A percentile compares a stretch with the other conserved stretches of the same genome.
These are phyloP conservation scores for Zaprionus camerounensis DNA, from an alignment of 1,140 invertebrate species.

Conservation along the genomic window DNA sequence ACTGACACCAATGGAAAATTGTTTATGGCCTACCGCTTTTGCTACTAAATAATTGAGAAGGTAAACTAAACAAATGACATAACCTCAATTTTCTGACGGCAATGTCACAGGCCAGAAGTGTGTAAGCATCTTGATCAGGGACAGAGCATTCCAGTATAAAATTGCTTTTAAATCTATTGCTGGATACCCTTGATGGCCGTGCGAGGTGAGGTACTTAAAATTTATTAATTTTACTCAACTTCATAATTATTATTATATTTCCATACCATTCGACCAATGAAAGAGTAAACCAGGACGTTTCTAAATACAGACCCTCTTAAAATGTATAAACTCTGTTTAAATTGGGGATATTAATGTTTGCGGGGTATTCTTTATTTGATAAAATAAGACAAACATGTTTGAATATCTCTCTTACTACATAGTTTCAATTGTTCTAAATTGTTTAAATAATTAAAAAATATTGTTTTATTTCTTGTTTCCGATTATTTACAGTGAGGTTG, in stretches of 20 bases:
- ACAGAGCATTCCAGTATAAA: constrained; percentile 7
- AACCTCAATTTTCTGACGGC: constrained; percentile 69
- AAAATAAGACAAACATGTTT: too few relatives aligned
- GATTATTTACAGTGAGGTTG: too few relatives aligned
- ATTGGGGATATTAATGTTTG: too few relatives aligned
- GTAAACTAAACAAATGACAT: constrained; percentile 78
- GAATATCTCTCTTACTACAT: too few relatives aligned
- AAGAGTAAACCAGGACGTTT: too few relatives aligned
- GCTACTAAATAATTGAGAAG: constrained; percentile 72
- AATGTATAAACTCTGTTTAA: too few relatives aligned
- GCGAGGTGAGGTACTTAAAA: neutral
- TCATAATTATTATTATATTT: neutral
- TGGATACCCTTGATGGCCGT: neutral
- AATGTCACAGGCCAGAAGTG: constrained; percentile 42
- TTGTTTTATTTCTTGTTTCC: too few relatives aligned
- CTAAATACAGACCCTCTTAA: too few relatives aligned
- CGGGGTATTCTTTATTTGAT: too few relatives aligned
- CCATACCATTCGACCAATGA: too few relatives aligned
- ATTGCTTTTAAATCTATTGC: constrained; percentile 6
- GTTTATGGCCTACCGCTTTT: constrained; percentile 37
- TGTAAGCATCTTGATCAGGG: constrained; percentile 15
- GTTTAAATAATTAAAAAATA: too few relatives aligned
- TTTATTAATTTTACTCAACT: neutral
- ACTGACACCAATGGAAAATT: constrained; percentile 12
- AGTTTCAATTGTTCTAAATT: too few relatives aligned